Conservation (phyloP, 2,888 invertebrate genomes). For the Balanococcus diminutus region DNA sequence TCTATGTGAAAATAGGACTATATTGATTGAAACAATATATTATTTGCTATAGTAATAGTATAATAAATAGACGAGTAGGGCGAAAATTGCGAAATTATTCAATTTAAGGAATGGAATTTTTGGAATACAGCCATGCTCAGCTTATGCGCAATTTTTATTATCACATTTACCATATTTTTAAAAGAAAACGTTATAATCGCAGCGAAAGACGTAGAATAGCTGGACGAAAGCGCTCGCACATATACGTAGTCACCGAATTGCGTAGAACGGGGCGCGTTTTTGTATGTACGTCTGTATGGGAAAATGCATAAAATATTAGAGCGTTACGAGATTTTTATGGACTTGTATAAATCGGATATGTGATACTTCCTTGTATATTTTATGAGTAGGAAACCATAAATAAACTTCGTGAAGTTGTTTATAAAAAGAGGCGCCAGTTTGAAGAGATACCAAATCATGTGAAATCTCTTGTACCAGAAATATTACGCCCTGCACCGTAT, state of each 20-base stretch:
- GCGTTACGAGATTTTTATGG: constrained; percentile 46
- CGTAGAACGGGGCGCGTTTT: not conserved
- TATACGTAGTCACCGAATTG: constrained; percentile 2
- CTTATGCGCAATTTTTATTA: constrained; percentile 44
- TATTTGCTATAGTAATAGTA: not conserved
- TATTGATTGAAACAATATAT: not conserved
- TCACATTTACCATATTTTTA: constrained; percentile 31
- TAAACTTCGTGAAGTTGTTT: constrained; percentile 32
- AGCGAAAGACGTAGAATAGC: not conserved
- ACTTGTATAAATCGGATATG: constrained; percentile 34
- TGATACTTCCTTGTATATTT: constrained; percentile 35
- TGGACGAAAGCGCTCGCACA: not conserved
- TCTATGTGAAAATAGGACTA: too few species aligned
- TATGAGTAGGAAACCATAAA: constrained; percentile 40
- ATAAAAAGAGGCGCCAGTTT: constrained; percentile 41
- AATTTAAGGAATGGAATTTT: constrained; percentile 31
- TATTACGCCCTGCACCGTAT: not conserved
- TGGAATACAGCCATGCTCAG: constrained; percentile 35
- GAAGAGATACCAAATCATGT: constrained; percentile 10
- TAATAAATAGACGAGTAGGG: not conserved
- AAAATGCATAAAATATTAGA: constrained; percentile 40
- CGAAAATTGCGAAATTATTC: constrained; percentile 16
- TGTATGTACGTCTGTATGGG: not conserved
- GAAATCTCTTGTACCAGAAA: not conserved
- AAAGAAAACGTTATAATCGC: constrained; percentile 1